Evolutionary conservation across 2,113 vertebrate genomes (phyloP).

Genomic region (Vanacampus margaritifer): DNA sequence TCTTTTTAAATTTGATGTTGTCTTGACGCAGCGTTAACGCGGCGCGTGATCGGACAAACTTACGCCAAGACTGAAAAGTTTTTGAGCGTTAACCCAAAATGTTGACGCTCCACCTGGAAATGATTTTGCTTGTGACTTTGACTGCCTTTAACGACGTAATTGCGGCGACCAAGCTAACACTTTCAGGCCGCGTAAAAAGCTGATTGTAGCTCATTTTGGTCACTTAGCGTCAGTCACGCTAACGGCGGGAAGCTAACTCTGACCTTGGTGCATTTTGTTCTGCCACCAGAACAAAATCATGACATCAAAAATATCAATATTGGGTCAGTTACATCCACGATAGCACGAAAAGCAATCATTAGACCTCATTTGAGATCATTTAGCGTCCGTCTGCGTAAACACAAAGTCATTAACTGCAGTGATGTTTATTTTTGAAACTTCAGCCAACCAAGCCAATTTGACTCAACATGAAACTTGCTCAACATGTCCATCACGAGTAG

Average conservation of each 20-base stretch:
- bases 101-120: not conserved
- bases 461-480: not conserved
- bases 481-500: not conserved
- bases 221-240: not conserved
- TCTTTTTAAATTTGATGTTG: not conserved
- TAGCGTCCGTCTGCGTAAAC: no score
- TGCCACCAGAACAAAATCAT: not conserved
- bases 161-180: not conserved
- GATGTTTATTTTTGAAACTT: no score
- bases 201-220: not conserved
- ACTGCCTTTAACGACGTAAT: not conserved
- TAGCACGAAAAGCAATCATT: no score
- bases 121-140: not conserved
- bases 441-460: not conserved
- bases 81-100: not conserved
- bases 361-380: no score
- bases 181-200: not conserved
- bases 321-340: no score
- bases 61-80: not conserved
- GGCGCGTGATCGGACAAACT: not conserved
- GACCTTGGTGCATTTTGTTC: not conserved
- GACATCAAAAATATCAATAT: not conserved
- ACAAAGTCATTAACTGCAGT: no score
- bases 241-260: not conserved
- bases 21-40: not conserved